A percentile compares a stretch with the other conserved stretches of the same genome.
Conservation (phyloP, 2,888 invertebrate species). For the Encarsia formosa region DNA sequence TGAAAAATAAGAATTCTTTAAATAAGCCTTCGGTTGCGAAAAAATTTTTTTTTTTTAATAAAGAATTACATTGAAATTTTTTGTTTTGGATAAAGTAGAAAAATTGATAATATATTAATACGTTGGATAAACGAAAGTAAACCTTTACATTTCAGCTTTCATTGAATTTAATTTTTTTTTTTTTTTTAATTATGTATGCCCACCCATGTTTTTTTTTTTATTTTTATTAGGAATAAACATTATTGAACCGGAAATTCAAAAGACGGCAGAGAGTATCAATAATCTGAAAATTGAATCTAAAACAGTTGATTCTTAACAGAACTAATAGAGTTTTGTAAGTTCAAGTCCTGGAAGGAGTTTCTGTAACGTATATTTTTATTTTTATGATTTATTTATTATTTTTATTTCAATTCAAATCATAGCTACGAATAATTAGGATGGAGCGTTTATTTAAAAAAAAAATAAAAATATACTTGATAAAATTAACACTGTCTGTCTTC, state of each 20-base stretch:
- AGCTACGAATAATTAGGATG: too few species aligned
- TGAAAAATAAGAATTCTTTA: too few species aligned
- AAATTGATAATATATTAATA: too few species aligned
- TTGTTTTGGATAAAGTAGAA: too few species aligned
- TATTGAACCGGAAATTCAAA: slow-evolving; percentile 10
- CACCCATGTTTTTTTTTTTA: slow-evolving; percentile 7
- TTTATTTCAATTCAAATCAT: background rate
- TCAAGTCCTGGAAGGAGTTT: slow-evolving; percentile 15
- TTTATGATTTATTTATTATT: background rate
- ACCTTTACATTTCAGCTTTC: too few species aligned
- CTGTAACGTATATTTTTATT: slow-evolving; percentile 19
- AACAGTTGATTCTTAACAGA: slow-evolving; percentile 7
- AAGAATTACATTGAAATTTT: too few species aligned
- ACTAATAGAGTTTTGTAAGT: slow-evolving; percentile 11
- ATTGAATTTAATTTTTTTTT: background rate
- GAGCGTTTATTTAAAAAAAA: too few species aligned
- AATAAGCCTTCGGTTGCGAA: background rate
- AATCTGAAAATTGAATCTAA: slow-evolving; percentile 5
- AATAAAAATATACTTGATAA: too few species aligned
- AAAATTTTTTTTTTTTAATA: background rate
- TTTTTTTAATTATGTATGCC: background rate
- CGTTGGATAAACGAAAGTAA: too few species aligned
- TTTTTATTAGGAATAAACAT: slow-evolving; percentile 19
- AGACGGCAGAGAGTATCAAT: background rate
- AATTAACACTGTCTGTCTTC: too few species aligned